Base-by-base conservation (phyloP, 2,888 invertebrate species). In the Nematopogon swammerdamellus region DNA sequence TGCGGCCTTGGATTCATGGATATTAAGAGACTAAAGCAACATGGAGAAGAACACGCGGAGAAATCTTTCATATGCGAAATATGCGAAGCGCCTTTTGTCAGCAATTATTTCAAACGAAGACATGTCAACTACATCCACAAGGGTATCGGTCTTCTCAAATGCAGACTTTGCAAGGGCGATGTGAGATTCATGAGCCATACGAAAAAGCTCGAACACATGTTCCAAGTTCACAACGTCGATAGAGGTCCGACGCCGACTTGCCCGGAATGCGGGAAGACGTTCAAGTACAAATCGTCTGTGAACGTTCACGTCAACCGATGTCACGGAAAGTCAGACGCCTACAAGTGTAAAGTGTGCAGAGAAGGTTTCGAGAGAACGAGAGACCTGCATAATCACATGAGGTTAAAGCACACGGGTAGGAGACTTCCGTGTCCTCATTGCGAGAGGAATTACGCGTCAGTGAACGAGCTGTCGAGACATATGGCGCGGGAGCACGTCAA, bases 341-440 rank as follows among this genome's bases (percentile, higher is more conserved):
- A 36, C 14, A 14, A 14, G 14, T 36, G 36, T 14, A 8, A 14
- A 3, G 11, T 14, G 14, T 36, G 36, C 14, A 8, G 14, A 3
- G 36, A 36, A 14, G 3, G 14, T 8, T 36, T 36, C 14, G 3
- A 36, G 6, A 8, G 3, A 14, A 36, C 4, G 36, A 6, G n/a
- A 14, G 36, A 36, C 3, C 36, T 36, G 11, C 6, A 36, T 8
- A 4, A 25, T 4, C 36, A 36, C 36, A 14, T 14, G 36, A 36
- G 36, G 36, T 8, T 14, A 3, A 14, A 8, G 36, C 36, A 36
- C 36, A 36, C 70, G 2, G 75, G 72, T 43, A 79, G 81, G 6
- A 68, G 80, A 46, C 85, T 82, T 53, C 81, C 80, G 0, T 83
- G 83, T 57, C 70, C 70, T 17, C 74, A 64, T 45, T 83, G 83